Evolutionary conservation across 2,113 vertebrate species (phyloP), one percentile per base, ranked within the genome.

Genomic region (Hiodon alosoides): DNA sequence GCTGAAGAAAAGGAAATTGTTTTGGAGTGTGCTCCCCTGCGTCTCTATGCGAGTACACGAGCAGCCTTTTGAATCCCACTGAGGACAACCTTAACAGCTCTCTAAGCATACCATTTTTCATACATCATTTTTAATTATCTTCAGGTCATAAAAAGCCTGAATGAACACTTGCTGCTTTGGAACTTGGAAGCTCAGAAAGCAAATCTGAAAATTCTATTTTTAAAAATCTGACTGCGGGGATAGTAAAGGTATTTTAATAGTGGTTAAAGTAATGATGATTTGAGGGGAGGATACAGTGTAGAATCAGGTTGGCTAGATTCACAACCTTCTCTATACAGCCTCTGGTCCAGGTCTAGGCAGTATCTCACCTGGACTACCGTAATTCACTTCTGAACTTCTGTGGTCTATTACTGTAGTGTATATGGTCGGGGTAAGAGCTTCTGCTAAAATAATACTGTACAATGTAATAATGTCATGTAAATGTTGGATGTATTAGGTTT

Each of bases 1-100:
- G 51, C 62, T 76, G 72, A 69, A 69, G 71, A 59, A 66, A 11
- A 16, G 72, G 71, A 74, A 69, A 76, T 68, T 77, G 76, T 80
- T 75, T 77, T 75, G 69, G 31, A 60, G 68, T 75, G 69, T 57
- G 74, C 72, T 75, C 78, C 72, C 75, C 76, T 76, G 79, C 78
- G 81, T 67, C 69, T 66, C 64, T 7, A 5, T 47, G 7, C 7
- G 64, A 66, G 64, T 48, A 11, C 31, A 3, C 46, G 31, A 66
- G 64, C 7, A 66, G 64, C 64, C 5, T 47, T 8, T 47, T 11
- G 48, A 66, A 66, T 47, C 48, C 48, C 64, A 4, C 64, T 2
- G 48, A n/a, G 48, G 64, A 47, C 31, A 66, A 66, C 64, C 64
- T 66, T 66, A 7, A 46, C 46, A 66, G 59, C 9, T 8, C 31